A percentile compares a stretch with the other conserved stretches of the same genome.
Conservation (phyloP, 2,797 vertebrate species). For the Florisuga fusca region DNA sequence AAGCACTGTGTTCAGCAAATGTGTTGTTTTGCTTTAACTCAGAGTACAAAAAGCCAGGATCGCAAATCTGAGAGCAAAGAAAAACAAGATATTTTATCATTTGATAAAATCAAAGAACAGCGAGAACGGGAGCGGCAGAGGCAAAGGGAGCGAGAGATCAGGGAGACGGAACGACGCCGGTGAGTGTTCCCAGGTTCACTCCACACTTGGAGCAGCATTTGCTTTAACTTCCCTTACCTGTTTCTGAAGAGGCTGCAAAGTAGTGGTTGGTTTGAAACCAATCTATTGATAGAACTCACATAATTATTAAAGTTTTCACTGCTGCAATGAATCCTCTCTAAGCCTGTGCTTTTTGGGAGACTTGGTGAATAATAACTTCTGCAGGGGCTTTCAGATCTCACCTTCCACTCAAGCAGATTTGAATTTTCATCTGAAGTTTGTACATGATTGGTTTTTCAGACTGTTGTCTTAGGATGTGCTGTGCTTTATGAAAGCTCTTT, state of each 20-base stretch:
- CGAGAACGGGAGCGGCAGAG: constrained; percentile 92
- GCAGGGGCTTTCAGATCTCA: neutral
- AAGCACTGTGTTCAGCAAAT: neutral
- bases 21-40: neutral
- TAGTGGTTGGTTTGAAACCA: neutral
- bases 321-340: rapidly evolving
- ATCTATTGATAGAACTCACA: neutral
- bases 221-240: neutral
- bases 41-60: constrained; percentile 94
- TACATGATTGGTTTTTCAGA: neutral
- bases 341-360: neutral
- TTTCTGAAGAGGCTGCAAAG: neutral
- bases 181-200: constrained; percentile 11
- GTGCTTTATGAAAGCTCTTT: neutral
- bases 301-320: neutral
- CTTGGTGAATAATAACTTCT: neutral
- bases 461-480: neutral
- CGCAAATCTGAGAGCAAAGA: constrained; percentile 92
- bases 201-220: neutral
- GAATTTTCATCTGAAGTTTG: neutral
- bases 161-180: constrained; percentile 92
- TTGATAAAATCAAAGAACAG: constrained; percentile 98
- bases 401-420: neutral
- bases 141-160: constrained; percentile 92
- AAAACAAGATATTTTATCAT: constrained; percentile 93